Evolutionary conservation across 2,113 vertebrate genomes (phyloP).

Genomic region (Morone saxatilis): DNA sequence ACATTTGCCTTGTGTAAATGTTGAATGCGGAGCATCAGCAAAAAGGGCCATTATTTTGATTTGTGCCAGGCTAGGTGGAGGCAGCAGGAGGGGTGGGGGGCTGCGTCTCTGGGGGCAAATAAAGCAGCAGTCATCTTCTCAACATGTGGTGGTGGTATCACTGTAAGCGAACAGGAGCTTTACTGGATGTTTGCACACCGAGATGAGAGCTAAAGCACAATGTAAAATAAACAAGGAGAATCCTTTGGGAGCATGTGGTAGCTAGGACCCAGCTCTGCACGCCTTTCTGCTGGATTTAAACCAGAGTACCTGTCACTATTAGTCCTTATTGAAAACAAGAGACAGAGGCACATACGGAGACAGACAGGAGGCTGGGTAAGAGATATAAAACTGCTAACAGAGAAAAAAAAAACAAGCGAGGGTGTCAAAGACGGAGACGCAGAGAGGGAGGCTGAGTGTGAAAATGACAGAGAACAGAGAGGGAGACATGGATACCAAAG

Average conservation of each 20-base stretch:
- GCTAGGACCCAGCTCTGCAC: background rate
- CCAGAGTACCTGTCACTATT: conserved; percentile 42
- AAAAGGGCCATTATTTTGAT: conserved; percentile 73
- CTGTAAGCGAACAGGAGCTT: conserved; percentile 37
- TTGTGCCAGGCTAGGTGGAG: conserved; percentile 57
- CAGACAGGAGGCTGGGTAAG: conserved; percentile 19
- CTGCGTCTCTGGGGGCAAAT: conserved; percentile 49
- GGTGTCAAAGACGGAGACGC: conserved; percentile 16
- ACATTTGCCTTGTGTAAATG: conserved; percentile 67
- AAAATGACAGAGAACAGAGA: conserved; percentile 25
- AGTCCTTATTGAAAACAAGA: conserved; percentile 30
- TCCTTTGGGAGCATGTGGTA: conserved; percentile 29
- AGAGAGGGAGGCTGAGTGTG: conserved; percentile 11
- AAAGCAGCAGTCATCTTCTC: conserved; percentile 48
- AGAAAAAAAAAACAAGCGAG: conserved; percentile 1
- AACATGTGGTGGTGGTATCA: conserved; percentile 22
- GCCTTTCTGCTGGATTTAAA: conserved; percentile 21
- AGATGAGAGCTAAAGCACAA: conserved; percentile 52
- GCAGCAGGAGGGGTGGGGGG: background rate
- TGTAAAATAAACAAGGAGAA: conserved; percentile 47
- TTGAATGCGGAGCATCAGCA: conserved; percentile 55
- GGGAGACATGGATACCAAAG: background rate
- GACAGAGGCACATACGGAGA: conserved; percentile 9
- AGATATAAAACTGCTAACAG: background rate
- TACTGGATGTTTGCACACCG: conserved; percentile 50